These are phyloP conservation scores for Pelecanus crispus DNA, from an alignment of 2,113 vertebrate species.

Conservation along the genomic window DNA sequence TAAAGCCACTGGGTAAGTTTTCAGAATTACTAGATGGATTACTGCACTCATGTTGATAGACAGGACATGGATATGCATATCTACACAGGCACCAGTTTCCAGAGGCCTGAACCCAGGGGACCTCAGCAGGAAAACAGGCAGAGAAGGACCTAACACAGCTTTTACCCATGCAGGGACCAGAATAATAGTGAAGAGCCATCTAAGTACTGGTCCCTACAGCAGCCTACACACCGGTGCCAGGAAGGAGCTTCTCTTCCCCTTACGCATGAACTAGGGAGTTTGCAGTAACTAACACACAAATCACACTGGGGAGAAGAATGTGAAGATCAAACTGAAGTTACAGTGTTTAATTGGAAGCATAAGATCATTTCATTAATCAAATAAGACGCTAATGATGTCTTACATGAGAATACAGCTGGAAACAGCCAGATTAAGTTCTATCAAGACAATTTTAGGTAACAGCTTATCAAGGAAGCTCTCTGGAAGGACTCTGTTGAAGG, in stretches of 20 bases:
- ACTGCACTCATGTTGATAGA: background rate
- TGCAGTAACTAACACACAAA: background rate
- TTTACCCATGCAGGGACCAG: accelerated
- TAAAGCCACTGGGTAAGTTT: background rate
- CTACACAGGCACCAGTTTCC: background rate
- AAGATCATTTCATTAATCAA: background rate
- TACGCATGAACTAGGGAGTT: background rate
- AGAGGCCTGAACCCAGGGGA: background rate
- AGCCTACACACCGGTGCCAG: background rate
- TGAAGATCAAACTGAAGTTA: background rate
- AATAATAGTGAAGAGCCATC: background rate
- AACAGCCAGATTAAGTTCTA: background rate
- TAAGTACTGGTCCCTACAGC: background rate
- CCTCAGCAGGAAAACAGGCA: background rate
- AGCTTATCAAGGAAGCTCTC: background rate
- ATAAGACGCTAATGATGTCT: background rate
- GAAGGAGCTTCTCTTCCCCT: background rate
- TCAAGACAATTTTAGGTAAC: background rate
- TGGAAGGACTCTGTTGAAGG: background rate
- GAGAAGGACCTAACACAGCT: background rate
- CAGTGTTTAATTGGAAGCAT: background rate
- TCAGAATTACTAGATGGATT: background rate
- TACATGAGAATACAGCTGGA: background rate
- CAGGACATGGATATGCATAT: accelerated
- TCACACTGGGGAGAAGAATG: background rate